Conservation (phyloP, 2,113 vertebrate species). For the Lepus americanus region DNA sequence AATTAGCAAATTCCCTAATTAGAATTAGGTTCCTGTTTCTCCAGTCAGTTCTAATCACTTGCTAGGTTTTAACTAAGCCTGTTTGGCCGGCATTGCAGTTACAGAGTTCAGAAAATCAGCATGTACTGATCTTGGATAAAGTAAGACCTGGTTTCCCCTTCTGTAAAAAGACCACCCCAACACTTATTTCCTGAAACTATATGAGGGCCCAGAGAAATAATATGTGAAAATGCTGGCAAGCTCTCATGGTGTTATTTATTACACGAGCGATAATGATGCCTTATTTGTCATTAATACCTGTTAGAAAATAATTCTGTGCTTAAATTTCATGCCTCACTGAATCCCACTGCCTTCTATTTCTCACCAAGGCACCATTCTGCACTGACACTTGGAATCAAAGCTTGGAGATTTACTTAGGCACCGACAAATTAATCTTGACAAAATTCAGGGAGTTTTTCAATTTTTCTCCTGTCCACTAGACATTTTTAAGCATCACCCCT, state of each 20-base stretch:
- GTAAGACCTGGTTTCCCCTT: conserved; percentile 2
- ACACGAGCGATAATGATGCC: conserved; percentile 31
- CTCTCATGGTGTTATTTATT: conserved; percentile 67
- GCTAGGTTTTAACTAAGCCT: conserved; percentile 43
- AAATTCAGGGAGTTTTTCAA: conserved; percentile 47
- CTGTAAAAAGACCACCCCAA: conserved; percentile 17
- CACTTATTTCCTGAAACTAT: conserved; percentile 1
- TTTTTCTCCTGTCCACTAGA: background rate
- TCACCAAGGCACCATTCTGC: conserved; percentile 30
- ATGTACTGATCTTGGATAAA: conserved; percentile 16
- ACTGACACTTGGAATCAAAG: conserved; percentile 66
- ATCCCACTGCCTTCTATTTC: conserved; percentile 56
- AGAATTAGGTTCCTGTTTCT: conserved; percentile 69
- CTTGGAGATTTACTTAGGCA: conserved; percentile 68
- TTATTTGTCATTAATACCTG: conserved; percentile 65
- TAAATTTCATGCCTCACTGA: conserved; percentile 69
- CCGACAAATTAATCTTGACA: conserved; percentile 60
- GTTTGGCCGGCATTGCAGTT: background rate
- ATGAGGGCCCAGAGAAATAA: conserved; percentile 37
- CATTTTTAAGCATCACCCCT: conserved; percentile 15
- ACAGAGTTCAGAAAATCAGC: conserved; percentile 54
- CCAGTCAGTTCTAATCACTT: conserved; percentile 62
- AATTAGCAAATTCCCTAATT: conserved; percentile 74
- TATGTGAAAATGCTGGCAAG: conserved; percentile 55
- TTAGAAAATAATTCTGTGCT: conserved; percentile 59